Evolutionary conservation across 2,797 vertebrate genomes (phyloP).

Genomic region (Manis crassicaudata): DNA sequence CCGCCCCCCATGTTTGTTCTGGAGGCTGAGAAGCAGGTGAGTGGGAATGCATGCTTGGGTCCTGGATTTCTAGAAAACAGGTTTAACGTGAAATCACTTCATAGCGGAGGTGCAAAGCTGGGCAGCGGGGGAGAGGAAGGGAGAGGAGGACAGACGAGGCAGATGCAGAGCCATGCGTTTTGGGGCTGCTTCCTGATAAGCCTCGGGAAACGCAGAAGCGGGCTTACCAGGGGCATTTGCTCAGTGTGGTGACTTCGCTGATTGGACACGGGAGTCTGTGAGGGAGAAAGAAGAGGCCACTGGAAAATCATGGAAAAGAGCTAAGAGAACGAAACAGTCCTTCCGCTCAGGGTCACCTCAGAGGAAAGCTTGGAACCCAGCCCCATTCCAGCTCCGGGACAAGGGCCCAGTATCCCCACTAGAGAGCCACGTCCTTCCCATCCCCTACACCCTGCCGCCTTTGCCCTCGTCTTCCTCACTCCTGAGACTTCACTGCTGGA

Average conservation of each 20-base stretch:
- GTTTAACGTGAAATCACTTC: background rate
- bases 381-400: background rate
- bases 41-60: background rate
- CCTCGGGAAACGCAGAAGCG: background rate
- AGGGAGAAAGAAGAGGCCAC: background rate
- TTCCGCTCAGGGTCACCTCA: background rate
- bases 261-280: background rate
- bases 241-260: background rate
- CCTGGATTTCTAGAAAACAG: background rate
- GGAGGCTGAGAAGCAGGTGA: background rate
- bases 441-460: background rate
- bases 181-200: background rate
- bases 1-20: background rate
- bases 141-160: background rate
- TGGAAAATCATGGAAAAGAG: background rate
- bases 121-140: background rate
- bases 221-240: too few species aligned
- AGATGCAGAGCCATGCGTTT: background rate
- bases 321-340: background rate
- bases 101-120: too few species aligned
- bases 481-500: too few species aligned
- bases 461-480: background rate
- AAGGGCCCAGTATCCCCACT: background rate
- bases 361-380: background rate
- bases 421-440: fast-evolving